phyloP scores from a whole-genome alignment of 2,797 vertebrate genomes.

The Phoebastria nigripes region DNA sequence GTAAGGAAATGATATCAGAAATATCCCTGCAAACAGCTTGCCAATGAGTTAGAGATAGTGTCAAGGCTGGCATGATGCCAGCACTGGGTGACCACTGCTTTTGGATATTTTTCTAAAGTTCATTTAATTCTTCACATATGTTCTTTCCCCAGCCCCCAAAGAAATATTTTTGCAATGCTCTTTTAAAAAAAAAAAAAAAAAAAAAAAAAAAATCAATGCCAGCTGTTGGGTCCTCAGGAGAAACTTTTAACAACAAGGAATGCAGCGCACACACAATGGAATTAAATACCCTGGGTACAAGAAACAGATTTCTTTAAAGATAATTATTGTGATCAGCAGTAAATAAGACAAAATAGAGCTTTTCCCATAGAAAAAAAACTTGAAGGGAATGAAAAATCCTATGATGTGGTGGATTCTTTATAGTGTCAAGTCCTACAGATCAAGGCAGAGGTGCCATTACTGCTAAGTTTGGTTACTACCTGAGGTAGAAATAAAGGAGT shows the following conservation, averaged over 20 bases:
- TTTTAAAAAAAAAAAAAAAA: neutral
- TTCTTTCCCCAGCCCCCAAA: neutral
- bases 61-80: neutral
- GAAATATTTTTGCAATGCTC: neutral
- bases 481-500: neutral
- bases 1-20: constrained; percentile 32
- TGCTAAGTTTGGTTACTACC: neutral
- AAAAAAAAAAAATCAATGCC: neutral
- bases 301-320: neutral
- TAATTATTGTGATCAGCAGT: neutral
- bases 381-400: neutral
- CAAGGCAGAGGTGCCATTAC: neutral
- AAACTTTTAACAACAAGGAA: neutral
- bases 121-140: constrained; percentile 15
- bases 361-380: neutral
- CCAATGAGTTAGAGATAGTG: neutral
- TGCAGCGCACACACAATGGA: neutral
- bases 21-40: neutral
- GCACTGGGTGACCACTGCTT: neutral
- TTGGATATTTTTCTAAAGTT: neutral
- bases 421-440: neutral
- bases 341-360: neutral
- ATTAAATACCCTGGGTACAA: neutral
- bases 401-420: neutral
- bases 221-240: neutral